Evolutionary conservation across 2,113 vertebrate genomes (phyloP).

Genomic region (Egretta garzetta): DNA sequence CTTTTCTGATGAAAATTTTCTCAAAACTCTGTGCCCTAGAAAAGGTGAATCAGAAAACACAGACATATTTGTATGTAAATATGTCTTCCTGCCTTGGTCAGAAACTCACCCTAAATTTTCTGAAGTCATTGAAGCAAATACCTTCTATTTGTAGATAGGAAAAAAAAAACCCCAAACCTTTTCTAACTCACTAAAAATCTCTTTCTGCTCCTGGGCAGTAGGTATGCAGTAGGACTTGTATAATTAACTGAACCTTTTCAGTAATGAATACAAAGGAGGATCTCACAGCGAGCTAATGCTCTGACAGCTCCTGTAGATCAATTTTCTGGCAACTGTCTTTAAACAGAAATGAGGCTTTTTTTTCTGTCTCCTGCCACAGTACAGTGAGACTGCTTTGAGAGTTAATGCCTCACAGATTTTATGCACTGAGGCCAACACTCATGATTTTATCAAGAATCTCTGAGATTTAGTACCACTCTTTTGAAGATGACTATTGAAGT

Average conservation of each 20-base stretch:
- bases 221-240: background rate
- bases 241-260: background rate
- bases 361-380: background rate
- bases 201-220: background rate
- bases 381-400: background rate
- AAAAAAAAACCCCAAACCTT: rapidly evolving
- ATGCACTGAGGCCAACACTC: background rate
- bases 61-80: background rate
- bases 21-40: background rate
- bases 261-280: background rate
- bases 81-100: background rate
- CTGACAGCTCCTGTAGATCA: background rate
- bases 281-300: background rate
- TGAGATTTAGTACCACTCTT: background rate
- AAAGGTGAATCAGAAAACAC: background rate
- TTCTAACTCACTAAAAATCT: background rate
- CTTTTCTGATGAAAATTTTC: background rate
- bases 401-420: background rate
- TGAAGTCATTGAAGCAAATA: background rate
- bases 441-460: background rate
- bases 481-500: background rate
- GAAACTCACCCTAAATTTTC: background rate
- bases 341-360: background rate
- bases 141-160: background rate
- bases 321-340: background rate